These are phyloP conservation scores for Coecobrya sp. DNA, from an alignment of 2,888 invertebrate species.

Conservation along the genomic window DNA sequence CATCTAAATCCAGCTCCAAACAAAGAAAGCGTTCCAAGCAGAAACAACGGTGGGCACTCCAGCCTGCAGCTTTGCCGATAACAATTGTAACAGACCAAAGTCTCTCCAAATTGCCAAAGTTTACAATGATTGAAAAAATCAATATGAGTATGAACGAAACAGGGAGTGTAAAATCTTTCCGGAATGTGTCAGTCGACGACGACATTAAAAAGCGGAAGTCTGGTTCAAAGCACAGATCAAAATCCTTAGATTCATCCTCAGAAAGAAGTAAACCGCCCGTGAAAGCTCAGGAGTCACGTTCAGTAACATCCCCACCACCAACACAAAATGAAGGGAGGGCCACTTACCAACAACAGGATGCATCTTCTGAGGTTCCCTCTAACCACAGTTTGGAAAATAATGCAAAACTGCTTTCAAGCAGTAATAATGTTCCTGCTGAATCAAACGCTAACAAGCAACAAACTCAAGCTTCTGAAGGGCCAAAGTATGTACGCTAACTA, in stretches of 20 bases:
- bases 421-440: background rate
- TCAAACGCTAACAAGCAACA: background rate
- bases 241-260: constrained; percentile 35
- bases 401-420: background rate
- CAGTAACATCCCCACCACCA: background rate
- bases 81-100: constrained; percentile 70
- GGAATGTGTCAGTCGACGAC: background rate
- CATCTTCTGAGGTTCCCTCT: constrained; percentile 56
- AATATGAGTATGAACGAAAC: background rate
- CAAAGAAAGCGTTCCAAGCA: background rate
- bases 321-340: background rate
- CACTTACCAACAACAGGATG: background rate
- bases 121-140: constrained; percentile 14
- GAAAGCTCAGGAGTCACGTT: background rate
- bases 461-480: background rate
- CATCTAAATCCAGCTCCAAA: background rate
- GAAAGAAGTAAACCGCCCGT: background rate
- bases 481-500: background rate
- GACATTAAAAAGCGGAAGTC: constrained; percentile 8
- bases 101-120: background rate
- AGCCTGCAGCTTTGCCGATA: constrained; percentile 70
- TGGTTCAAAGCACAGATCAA: background rate
- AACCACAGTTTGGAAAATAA: constrained; percentile 30
- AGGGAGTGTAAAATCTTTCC: background rate
- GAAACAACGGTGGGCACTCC: constrained; percentile 67